Conservation (phyloP, 1,140 invertebrate species). For the Drosophila biarmipes region DNA sequence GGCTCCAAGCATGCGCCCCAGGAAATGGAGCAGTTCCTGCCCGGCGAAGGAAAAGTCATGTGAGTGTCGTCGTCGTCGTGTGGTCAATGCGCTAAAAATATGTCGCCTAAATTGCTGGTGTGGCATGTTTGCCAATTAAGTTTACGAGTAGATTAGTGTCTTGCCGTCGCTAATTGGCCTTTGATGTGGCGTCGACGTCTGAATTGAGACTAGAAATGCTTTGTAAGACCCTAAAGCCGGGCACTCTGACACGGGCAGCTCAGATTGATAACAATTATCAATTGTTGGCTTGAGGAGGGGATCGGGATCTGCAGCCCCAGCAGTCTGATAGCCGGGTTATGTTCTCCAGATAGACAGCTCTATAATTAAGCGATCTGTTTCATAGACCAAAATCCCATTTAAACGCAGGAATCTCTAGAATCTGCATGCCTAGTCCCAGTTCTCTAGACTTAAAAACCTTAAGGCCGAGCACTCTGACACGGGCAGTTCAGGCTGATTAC, state of each 20-base stretch:
- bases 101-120: conserved; percentile 33
- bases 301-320: too few species aligned
- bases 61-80: conserved; percentile 45
- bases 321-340: too few species aligned
- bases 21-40: conserved; percentile 89
- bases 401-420: too few species aligned
- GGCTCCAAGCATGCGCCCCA: conserved; percentile 77
- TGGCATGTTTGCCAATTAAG: conserved; percentile 62
- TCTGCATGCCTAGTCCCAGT: too few species aligned
- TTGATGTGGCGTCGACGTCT: conserved; percentile 42
- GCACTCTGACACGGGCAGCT: conserved; percentile 6
- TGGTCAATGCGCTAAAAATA: conserved; percentile 43
- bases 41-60: conserved; percentile 84
- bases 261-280: conserved; percentile 43
- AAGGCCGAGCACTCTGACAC: too few species aligned
- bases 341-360: too few species aligned
- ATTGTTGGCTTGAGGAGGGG: not conserved
- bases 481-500: too few species aligned
- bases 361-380: too few species aligned
- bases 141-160: conserved; percentile 39
- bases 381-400: too few species aligned
- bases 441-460: too few species aligned
- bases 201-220: conserved; percentile 36
- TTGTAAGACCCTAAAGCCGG: not conserved
- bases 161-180: conserved; percentile 45